A percentile compares a stretch with the other conserved stretches of the same genome.
These are phyloP conservation scores for Zaprionus ornatus DNA, from an alignment of 1,140 invertebrate genomes.

Conservation along the genomic window DNA sequence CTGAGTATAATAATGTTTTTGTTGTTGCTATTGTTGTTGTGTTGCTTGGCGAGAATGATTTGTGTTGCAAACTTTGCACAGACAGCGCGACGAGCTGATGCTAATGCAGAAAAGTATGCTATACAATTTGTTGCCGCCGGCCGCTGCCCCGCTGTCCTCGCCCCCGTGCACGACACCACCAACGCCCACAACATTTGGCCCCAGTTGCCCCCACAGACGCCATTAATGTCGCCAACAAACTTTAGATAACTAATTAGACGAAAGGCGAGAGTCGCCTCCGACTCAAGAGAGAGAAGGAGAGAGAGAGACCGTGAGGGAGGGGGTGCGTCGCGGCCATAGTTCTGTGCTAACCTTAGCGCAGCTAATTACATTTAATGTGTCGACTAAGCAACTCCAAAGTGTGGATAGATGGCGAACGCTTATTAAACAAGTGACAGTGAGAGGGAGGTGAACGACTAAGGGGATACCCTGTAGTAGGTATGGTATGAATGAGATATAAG, in stretches of 20 bases:
- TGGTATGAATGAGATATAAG: too few relatives aligned
- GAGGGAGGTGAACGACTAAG: not conserved
- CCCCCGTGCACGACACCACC: not conserved
- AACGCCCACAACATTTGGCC: constrained; percentile 1
- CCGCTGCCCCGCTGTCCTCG: not conserved
- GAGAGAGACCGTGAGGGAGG: not conserved
- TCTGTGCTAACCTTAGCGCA: constrained; percentile 78
- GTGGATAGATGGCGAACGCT: constrained; percentile 54
- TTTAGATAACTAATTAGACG: constrained; percentile 80
- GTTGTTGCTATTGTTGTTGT: constrained; percentile 22
- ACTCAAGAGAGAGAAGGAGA: not conserved
- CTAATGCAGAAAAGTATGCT: constrained; percentile 69
- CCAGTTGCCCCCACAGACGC: constrained; percentile 15
- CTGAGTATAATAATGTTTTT: constrained; percentile 34
- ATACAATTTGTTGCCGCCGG: constrained; percentile 54
- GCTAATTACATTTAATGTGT: constrained; percentile 82
- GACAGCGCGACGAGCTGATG: constrained; percentile 46
- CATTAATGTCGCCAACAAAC: constrained; percentile 80
- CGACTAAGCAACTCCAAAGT: constrained; percentile 73
- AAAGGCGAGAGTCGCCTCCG: constrained; percentile 29
- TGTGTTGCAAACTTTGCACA: constrained; percentile 47
- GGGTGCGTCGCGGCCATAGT: constrained; percentile 46
- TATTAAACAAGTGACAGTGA: constrained; percentile 52
- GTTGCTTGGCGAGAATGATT: constrained; percentile 60
- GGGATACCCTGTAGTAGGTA: constrained; percentile 16